These are phyloP conservation scores for Stylophora pistillata DNA, from an alignment of 64 coral and sea anemone genomes.

Conservation along the genomic window DNA sequence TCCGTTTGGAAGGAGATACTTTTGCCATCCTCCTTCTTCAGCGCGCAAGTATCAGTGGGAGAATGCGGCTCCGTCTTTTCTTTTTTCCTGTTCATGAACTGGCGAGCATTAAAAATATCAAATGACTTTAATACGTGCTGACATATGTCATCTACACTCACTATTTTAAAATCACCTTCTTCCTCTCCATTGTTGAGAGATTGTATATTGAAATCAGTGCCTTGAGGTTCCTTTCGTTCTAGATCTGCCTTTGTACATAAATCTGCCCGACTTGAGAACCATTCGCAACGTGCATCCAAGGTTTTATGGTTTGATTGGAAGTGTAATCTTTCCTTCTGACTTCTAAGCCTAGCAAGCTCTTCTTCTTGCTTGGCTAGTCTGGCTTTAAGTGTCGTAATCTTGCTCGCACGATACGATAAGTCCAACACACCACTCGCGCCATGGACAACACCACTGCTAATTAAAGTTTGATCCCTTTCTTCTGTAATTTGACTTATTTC, in stretches of 20 bases:
- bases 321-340: not conserved
- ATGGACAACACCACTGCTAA: not conserved
- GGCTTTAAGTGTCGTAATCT: conserved; percentile 37
- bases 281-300: not conserved
- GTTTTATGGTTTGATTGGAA: too few relatives aligned
- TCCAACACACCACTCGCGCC: not conserved
- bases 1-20: not conserved
- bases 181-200: not conserved
- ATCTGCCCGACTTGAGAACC: not conserved
- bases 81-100: not conserved
- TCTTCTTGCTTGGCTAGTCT: conserved; percentile 28
- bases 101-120: conserved; percentile 24
- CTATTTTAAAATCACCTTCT: not conserved
- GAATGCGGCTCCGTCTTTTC: not conserved
- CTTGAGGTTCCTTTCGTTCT: not conserved
- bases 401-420: not conserved
- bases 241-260: not conserved
- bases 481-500: not conserved
- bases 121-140: conserved; percentile 39
- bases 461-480: not conserved
- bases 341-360: conserved; percentile 16
- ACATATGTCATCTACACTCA: conserved; percentile 33
- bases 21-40: not conserved
- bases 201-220: not conserved
- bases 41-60: not conserved